These are phyloP conservation scores for Chloroceryle amazona DNA, from an alignment of 2,797 vertebrate genomes.

Conservation along the genomic window DNA sequence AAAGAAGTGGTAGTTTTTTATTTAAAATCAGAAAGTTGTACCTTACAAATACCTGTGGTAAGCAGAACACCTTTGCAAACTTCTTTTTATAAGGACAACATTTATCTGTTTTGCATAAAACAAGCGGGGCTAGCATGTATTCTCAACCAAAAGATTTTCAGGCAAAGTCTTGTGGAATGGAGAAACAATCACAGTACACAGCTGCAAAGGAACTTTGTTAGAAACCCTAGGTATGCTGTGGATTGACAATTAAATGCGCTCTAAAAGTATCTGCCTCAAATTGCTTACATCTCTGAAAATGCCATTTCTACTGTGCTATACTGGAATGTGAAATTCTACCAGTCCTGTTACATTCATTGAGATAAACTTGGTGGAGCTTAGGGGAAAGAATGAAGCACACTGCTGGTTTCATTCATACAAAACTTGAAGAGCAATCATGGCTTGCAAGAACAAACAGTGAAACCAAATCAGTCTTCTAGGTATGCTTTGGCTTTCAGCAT, in stretches of 20 bases:
- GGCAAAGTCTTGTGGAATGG: not conserved
- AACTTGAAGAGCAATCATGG: not conserved
- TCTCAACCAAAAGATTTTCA: not conserved
- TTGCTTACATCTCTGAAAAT: slow-evolving; percentile 65
- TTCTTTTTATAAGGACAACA: not conserved
- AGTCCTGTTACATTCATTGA: not conserved
- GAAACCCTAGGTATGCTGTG: not conserved
- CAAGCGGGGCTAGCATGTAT: not conserved
- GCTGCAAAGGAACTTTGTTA: not conserved
- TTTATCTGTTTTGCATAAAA: not conserved
- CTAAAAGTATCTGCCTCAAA: slow-evolving; percentile 60
- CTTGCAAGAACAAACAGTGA: slow-evolving; percentile 6
- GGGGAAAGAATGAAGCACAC: slow-evolving; percentile 43
- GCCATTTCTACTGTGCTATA: slow-evolving; percentile 57
- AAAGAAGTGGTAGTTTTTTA: not conserved
- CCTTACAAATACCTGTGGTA: not conserved
- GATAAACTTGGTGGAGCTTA: slow-evolving; percentile 24
- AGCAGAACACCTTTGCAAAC: not conserved
- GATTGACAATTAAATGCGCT: slow-evolving; percentile 4
- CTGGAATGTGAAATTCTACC: slow-evolving; percentile 47
- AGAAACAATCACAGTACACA: not conserved
- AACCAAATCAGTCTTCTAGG: slow-evolving; percentile 42
- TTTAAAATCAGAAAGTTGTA: not conserved
- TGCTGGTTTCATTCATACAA: slow-evolving; percentile 44
- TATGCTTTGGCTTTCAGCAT: slow-evolving; percentile 25